These are phyloP conservation scores for Thecocarcelia acutangulata DNA, from an alignment of 2,888 invertebrate genomes.

Conservation along the genomic window DNA sequence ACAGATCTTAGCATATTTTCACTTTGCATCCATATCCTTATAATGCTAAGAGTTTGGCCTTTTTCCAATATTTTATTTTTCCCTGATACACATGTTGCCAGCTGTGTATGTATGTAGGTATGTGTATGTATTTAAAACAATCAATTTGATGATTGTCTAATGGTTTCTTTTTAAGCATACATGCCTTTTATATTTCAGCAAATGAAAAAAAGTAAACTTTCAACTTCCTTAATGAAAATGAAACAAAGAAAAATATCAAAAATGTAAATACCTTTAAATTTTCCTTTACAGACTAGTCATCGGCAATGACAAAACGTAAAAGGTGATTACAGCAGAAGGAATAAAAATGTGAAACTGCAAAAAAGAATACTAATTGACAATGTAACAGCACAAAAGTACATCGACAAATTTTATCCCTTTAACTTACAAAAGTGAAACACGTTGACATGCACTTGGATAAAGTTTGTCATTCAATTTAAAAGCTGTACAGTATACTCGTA, in stretches of 20 bases:
- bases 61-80: slow-evolving; percentile 1
- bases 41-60: slow-evolving; percentile 26
- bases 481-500: not conserved
- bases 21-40: slow-evolving; percentile 32
- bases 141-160: slow-evolving; percentile 54
- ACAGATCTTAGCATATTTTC: slow-evolving; percentile 24
- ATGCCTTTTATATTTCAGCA: not conserved
- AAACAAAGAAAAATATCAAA: slow-evolving; percentile 42
- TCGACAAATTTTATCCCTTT: slow-evolving; percentile 40
- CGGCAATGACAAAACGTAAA: slow-evolving; percentile 37
- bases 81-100: not conserved
- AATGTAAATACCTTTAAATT: slow-evolving; percentile 52
- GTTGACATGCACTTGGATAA: slow-evolving; percentile 15
- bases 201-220: slow-evolving; percentile 1
- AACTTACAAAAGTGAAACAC: slow-evolving; percentile 12
- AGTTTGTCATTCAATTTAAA: slow-evolving; percentile 12
- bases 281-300: slow-evolving; percentile 21
- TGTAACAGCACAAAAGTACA: slow-evolving; percentile 56
- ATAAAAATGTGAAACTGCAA: not conserved
- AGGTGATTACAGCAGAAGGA: slow-evolving; percentile 6
- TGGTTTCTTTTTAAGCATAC: slow-evolving; percentile 23
- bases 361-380: slow-evolving; percentile 55
- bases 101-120: no score
- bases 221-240: slow-evolving; percentile 17
- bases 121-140: slow-evolving; percentile 25